Conservation (phyloP, 2,797 vertebrate genomes). For the Pseudochromis fuscus region DNA sequence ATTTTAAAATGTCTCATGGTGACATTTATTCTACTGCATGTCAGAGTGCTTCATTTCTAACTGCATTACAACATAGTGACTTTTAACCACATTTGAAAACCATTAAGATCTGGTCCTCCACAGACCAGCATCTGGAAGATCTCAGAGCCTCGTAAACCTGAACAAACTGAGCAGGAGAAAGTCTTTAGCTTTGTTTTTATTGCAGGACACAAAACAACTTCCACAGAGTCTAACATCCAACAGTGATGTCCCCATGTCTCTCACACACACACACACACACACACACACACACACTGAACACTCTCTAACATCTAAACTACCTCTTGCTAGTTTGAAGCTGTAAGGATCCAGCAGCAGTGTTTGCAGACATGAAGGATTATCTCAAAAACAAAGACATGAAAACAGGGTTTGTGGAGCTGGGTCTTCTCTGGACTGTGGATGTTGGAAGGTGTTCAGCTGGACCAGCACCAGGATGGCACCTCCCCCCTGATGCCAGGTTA, state of each 20-base stretch:
- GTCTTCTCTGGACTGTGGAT: slow-evolving; percentile 24
- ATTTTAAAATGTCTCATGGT: slow-evolving; percentile 70
- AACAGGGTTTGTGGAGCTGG: slow-evolving; percentile 28
- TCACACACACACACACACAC: slow-evolving; percentile 42
- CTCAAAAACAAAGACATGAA: too few species aligned
- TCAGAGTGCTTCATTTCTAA: slow-evolving; percentile 40
- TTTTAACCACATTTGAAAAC: slow-evolving; percentile 65
- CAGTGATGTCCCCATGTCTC: slow-evolving; percentile 19
- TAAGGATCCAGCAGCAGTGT: too few species aligned
- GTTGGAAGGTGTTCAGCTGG: slow-evolving; percentile 73
- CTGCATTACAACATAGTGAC: slow-evolving; percentile 31
- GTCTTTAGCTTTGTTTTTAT: slow-evolving; percentile 75
- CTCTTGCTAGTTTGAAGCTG: too few species aligned
- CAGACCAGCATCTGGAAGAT: slow-evolving; percentile 73
- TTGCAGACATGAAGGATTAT: too few species aligned
- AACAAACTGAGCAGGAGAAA: slow-evolving; percentile 36
- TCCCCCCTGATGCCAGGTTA: slow-evolving; percentile 56
- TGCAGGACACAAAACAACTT: slow-evolving; percentile 73
- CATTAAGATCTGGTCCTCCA: slow-evolving; percentile 55
- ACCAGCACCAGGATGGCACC: slow-evolving; percentile 47
- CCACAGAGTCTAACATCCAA: slow-evolving; percentile 65
- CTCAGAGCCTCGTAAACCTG: slow-evolving; percentile 66
- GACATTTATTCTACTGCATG: slow-evolving; percentile 47
- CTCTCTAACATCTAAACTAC: slow-evolving; percentile 4
- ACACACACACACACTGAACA: slow-evolving; percentile 39